These are phyloP conservation scores for Sinotaia quadrata DNA, from an alignment of 2,888 invertebrate species.

Conservation along the genomic window DNA sequence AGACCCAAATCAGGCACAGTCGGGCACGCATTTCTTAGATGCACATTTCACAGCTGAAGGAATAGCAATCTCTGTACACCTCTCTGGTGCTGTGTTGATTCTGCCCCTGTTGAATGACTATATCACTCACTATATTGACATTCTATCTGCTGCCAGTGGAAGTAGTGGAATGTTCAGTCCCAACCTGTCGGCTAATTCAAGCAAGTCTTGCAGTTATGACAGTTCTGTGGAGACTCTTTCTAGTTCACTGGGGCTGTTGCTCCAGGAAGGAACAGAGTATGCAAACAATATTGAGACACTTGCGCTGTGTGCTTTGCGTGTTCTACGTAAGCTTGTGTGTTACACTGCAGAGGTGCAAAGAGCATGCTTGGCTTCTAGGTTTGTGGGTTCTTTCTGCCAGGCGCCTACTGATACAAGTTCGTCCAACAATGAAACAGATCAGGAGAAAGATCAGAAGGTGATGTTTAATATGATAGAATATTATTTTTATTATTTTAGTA, in stretches of 20 bases:
- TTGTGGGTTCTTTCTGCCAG: constrained; percentile 4
- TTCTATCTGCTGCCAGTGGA: constrained; percentile 15
- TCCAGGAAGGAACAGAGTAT: constrained; percentile 49
- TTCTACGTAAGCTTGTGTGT: constrained; percentile 44
- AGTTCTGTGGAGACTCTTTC: constrained; percentile 54
- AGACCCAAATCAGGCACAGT: not conserved
- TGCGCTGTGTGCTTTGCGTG: constrained; percentile 44
- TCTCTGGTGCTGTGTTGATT: constrained; percentile 43
- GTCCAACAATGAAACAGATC: constrained; percentile 12
- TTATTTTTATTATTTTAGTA: no score
- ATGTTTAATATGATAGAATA: no score
- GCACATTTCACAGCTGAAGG: not conserved
- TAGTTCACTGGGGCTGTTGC: constrained; percentile 48
- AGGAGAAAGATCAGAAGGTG: constrained; percentile 15
- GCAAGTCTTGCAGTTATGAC: constrained; percentile 42
- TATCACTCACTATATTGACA: constrained; percentile 54
- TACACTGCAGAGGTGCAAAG: constrained; percentile 41
- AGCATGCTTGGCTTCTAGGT: constrained; percentile 26
- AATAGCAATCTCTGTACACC: not conserved
- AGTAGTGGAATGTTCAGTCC: not conserved
- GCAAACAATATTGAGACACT: constrained; percentile 56
- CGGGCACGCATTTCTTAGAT: not conserved
- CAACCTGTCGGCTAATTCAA: constrained; percentile 36
- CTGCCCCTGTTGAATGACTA: constrained; percentile 58
- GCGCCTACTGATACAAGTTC: constrained; percentile 10